phyloP scores from a whole-genome alignment of 1,140 invertebrate genomes.

The Portunus trituberculatus region DNA sequence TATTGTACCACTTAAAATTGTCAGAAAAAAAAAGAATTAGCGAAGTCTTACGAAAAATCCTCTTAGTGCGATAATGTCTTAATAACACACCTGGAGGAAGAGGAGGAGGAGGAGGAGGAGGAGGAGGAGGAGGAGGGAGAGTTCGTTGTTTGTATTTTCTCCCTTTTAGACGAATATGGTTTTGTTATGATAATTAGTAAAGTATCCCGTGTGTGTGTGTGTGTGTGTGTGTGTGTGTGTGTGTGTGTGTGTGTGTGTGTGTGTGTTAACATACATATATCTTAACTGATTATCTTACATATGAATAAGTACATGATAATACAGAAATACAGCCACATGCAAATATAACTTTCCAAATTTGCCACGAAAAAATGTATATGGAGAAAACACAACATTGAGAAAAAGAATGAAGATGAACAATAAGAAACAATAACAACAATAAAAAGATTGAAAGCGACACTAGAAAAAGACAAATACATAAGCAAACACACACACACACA shows the following conservation, averaged over 20 bases:
- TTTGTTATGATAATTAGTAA: background rate
- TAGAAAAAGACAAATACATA: background rate
- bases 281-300: background rate
- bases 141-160: background rate
- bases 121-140: background rate
- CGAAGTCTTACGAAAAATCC: background rate
- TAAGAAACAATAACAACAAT: background rate
- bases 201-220: too few relatives aligned
- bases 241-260: constrained; percentile 30
- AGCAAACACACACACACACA: background rate
- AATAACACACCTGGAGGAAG: background rate
- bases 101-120: background rate
- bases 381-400: background rate
- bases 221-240: too few relatives aligned
- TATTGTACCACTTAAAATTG: background rate
- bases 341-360: background rate
- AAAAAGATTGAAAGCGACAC: background rate
- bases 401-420: background rate
- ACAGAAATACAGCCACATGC: background rate
- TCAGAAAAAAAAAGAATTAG: background rate
- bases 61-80: background rate
- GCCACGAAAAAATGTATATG: background rate
- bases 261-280: background rate
- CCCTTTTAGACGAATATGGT: background rate
- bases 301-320: background rate